phyloP scores from a whole-genome alignment of 2,888 invertebrate species.

The Alcis repandata region DNA sequence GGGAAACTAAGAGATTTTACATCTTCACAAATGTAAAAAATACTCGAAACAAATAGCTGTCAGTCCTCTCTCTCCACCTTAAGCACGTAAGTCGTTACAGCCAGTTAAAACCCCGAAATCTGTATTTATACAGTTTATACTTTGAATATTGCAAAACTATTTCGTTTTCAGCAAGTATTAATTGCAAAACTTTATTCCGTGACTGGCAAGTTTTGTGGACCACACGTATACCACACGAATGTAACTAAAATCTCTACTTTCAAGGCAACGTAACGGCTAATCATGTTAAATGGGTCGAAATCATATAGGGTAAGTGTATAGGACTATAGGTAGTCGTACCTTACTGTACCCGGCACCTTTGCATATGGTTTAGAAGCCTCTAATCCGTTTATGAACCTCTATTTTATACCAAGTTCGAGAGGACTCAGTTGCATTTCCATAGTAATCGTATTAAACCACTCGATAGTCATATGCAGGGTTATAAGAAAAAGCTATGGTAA shows the following conservation, averaged over 20 bases:
- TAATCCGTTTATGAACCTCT: background rate
- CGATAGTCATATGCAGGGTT: background rate
- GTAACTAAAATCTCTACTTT: conserved; percentile 19
- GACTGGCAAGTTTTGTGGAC: conserved; percentile 31
- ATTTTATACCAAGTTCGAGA: background rate
- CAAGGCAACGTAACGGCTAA: conserved; percentile 39
- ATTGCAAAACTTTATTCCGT: conserved; percentile 34
- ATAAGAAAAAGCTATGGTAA: too few relatives aligned
- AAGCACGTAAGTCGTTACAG: background rate
- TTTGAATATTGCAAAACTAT: conserved; percentile 1
- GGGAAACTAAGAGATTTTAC: too few relatives aligned
- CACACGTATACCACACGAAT: conserved; percentile 19
- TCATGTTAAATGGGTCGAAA: conserved; percentile 44
- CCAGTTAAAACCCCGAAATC: conserved; percentile 2
- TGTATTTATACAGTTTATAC: background rate
- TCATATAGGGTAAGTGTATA: conserved; percentile 4
- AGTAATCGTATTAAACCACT: background rate
- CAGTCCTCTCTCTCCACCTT: too few relatives aligned
- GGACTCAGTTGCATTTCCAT: conserved; percentile 3
- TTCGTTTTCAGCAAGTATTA: conserved; percentile 14
- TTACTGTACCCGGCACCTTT: conserved; percentile 54
- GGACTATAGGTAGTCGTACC: conserved; percentile 47
- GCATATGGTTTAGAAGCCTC: conserved; percentile 14
- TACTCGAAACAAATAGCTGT: too few relatives aligned
- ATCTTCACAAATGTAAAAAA: too few relatives aligned